Conservation (phyloP, 2,797 vertebrate species). For the Phaenicophaeus curvirostris region DNA sequence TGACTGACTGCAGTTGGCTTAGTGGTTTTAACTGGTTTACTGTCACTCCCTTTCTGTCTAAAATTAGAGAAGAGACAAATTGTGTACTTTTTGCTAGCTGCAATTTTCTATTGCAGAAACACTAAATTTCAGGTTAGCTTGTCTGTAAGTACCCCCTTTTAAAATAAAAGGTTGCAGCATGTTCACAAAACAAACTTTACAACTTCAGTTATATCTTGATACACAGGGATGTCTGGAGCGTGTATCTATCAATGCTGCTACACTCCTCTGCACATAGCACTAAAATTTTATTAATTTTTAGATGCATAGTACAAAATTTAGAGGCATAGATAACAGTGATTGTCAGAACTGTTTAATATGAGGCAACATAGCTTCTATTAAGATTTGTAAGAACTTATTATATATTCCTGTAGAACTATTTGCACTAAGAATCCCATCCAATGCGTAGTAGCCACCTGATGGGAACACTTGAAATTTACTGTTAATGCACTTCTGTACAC, state of each 20-base stretch:
- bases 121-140: neutral
- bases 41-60: neutral
- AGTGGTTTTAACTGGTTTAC: neutral
- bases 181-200: neutral
- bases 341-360: neutral
- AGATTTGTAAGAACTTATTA: neutral
- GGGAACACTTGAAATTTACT: neutral
- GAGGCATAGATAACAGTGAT: neutral
- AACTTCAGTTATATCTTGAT: neutral
- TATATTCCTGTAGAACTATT: neutral
- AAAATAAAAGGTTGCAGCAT: neutral
- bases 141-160: neutral
- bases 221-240: rapidly evolving
- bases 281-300: neutral
- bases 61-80: constrained; percentile 4
- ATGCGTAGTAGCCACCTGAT: neutral
- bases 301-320: neutral
- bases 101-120: neutral
- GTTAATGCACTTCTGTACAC: neutral
- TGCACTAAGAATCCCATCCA: neutral
- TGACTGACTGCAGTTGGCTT: neutral
- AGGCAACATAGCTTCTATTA: neutral
- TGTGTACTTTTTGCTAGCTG: neutral
- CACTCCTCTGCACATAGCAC: neutral
- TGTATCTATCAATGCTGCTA: neutral